Percentiles rank a stretch among this genome's conserved stretches.
Conservation (phyloP, 2,113 vertebrate species). For the mouse (Mus musculus) region DNA sequence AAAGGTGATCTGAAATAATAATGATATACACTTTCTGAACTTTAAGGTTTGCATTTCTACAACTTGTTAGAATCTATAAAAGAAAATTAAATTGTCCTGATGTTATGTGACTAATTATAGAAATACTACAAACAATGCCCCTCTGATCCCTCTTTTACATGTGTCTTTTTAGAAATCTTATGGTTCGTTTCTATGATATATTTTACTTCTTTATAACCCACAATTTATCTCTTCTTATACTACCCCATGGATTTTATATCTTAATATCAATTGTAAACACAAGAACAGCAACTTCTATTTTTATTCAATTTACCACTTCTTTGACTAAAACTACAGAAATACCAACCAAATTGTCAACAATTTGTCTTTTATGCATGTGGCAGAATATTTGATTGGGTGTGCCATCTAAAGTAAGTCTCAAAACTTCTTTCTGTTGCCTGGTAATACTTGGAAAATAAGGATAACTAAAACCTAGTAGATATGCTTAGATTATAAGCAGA, state of each 20-base stretch:
- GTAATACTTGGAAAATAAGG: background rate
- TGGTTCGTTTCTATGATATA: background rate
- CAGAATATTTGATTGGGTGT: background rate
- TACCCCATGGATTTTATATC: background rate
- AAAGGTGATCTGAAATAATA: conserved; percentile 66
- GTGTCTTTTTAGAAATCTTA: background rate
- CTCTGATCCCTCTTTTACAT: background rate
- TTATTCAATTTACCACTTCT: background rate
- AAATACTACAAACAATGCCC: background rate
- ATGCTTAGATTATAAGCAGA: background rate
- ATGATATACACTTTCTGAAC: conserved; percentile 74
- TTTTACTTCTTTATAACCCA: background rate
- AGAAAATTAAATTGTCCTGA: background rate
- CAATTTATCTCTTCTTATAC: background rate
- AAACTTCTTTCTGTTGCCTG: background rate
- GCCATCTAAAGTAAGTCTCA: background rate
- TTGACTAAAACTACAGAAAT: background rate
- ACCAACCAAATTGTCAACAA: background rate
- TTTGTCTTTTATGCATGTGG: background rate
- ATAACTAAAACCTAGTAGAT: background rate
- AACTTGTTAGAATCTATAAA: conserved; percentile 53
- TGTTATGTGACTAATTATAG: background rate
- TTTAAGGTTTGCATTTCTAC: conserved; percentile 80
- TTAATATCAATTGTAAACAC: background rate
- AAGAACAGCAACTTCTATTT: conserved; percentile 1